Base-by-base conservation (phyloP, 53 echinoderm and acorn worm species). In the Echinarachnius parma region DNA sequence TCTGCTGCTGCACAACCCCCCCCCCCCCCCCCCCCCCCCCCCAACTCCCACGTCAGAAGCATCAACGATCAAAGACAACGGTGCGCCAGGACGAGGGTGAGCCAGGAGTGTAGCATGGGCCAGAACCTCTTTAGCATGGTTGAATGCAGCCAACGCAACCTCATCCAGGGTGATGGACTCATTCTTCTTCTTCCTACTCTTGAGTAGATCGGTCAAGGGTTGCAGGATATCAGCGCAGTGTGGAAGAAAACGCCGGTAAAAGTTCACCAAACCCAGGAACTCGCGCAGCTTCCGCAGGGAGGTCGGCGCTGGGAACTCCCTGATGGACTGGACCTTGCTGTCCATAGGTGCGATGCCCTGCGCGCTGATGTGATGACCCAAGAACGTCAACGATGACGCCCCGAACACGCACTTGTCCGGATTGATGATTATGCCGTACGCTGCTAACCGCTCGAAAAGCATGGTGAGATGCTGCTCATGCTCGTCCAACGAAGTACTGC, bases 21-120 rank as follows among this genome's bases (percentile, higher is more conserved):
- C n/a, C n/a, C n/a, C n/a, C n/a, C n/a, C n/a, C n/a, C n/a, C n/a
- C n/a, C n/a, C n/a, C n/a, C n/a, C n/a, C n/a, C n/a, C n/a, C 9
- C 82, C 82, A 11, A 82, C 82, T 4, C 76, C 75, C n/a, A 28
- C 27, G 55, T 82, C 50, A 21, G 86, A 85, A 13, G 86, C 86
- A 63, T 85, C 86, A 27, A 66, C 61, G 19, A 35, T 58, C 11
- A 85, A 8, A 59, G 74, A 58, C 53, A 82, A 28, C 10, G 65
- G 83, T 10, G 55, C 39, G 21, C 76, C 59, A 7, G 33, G 20
- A 22, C 53, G 11, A 5, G 83, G 83, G 60, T 82, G 66, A 42
- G 66, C 52, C 1, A 82, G 66, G 39, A 77, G 33, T 11, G 77
- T 67, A 24, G 34, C 59, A 2, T 13, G 45, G 23, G 75, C 75